Base-by-base conservation (phyloP, 1,140 invertebrate genomes). In the Parapsyche elsis region DNA sequence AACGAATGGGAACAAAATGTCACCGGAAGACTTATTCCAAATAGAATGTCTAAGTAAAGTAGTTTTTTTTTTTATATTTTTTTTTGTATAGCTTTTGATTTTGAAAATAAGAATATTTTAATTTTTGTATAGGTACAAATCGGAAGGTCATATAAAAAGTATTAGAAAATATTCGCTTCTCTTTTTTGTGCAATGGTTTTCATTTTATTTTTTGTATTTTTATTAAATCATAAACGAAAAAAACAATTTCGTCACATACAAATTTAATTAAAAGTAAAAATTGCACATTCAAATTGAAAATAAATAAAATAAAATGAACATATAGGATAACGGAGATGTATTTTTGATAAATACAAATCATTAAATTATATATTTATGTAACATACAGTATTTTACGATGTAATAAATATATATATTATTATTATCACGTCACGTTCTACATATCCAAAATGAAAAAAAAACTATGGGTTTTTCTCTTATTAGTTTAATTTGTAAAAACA, bases 301-400 rank as follows among this genome's bases (percentile, higher is more conserved):
- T 23, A 61, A 61, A 61, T 61, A 16, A 16, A 12, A 67, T 24
- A n/a, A 30, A 67, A 79, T 80, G 71, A 71, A 77, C 61, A 71
- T 83, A 83, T 78, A 80, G 61, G 7, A 78, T 79, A 80, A 79
- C 57, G 79, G 81, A 82, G 67, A 76, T 76, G 81, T 83, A 83
- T 83, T 83, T 83, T 83, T 83, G 81, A 83, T 83, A 83, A 83
- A 81, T 75, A 83, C 79, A 78, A 26, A 81, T 80, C 79, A 70
- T 77, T 59, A 26, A 80, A 81, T 46, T 71, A 71, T 82, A 78
- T 82, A 82, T 83, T 79, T 82, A 76, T 80, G 78, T 82, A 80
- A 79, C 64, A 80, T 76, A 82, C 81, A 53, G 74, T 82, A 81
- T 82, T 76, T 79, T 77, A 82, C 77, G 73, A 82, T 71, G 74